Base-by-base conservation (phyloP, 2,888 invertebrate species). In the Hypomecis atomaria region DNA sequence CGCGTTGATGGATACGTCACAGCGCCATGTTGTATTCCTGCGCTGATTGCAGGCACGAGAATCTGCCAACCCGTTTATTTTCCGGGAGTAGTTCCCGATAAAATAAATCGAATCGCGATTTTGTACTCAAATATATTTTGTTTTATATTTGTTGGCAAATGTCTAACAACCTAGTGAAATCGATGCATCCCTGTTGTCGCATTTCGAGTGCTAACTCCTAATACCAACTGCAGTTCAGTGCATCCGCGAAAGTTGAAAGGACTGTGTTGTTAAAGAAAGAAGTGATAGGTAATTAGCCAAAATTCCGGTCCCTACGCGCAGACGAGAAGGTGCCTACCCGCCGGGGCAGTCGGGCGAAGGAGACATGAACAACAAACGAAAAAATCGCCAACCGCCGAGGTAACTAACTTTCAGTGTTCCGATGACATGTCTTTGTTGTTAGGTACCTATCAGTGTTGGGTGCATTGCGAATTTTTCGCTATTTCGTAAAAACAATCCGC, bases 251-350 rank as follows among this genome's bases (percentile, higher is more conserved):
- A 92, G 92, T 92, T 92, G 92, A 92, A 91, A 92, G 91, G 91
- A 93, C 92, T 92, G 91, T 92, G 91, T 92, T 92, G 88, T 92
- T 88, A 91, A 90, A 92, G 90, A 92, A 86, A 90, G 92, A 88
- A 88, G 89, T 88, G 88, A 88, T 85, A 23, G 23, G 23, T 23
- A 93, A 93, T 90, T 91, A 85, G 90, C 94, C 96, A 96, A 96
- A 96, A 96, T 96, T 96, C 96, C 96, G 96, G 96, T 96, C 95
- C 96, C 96, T 92, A 96, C 96, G 94, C 95, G 94, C 93, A 95
- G 95, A 94, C 95, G 94, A 94, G 95, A 96, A 94, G 94, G 95
- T 94, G 95, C 95, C 95, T 95, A 94, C 94, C 94, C 94, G 92
- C 94, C 95, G 94, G 95, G 95, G 94, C 94, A 94, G 88, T 88